Conservation (phyloP, 2,113 vertebrate species). For the Isurus oxyrinchus region DNA sequence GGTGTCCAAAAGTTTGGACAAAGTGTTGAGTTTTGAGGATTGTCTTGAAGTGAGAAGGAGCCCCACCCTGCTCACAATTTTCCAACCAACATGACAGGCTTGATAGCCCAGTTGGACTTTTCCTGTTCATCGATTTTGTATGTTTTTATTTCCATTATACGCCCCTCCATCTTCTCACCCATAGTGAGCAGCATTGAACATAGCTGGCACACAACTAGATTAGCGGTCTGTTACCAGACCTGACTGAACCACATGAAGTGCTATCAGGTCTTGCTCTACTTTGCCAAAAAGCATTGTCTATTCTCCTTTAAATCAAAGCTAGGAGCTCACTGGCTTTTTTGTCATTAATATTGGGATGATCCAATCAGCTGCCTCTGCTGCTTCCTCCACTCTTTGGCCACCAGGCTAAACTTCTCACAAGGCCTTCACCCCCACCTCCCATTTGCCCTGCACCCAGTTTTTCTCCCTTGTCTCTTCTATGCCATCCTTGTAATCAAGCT, state of each 20-base stretch:
- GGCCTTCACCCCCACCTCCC: not conserved
- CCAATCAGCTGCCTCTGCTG: not conserved
- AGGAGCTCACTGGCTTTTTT: not conserved
- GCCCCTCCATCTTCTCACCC: not conserved
- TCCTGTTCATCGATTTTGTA: not conserved
- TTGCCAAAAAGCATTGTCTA: not conserved
- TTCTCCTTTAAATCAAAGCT: not conserved
- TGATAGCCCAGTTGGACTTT: not conserved
- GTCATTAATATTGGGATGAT: not conserved
- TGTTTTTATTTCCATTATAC: not conserved
- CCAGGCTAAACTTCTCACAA: not conserved
- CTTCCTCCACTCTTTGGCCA: not conserved
- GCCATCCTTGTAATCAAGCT: not conserved
- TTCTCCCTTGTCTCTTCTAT: not conserved
- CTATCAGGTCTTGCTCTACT: not conserved
- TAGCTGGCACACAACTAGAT: not conserved
- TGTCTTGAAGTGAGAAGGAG: not conserved
- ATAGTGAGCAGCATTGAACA: not conserved
- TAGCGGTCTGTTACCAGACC: not conserved
- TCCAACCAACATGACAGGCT: not conserved
- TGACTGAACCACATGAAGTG: not conserved
- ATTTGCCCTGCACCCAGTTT: not conserved
- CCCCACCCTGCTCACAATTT: not conserved
- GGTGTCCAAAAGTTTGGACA: not conserved
- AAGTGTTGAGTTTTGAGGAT: not conserved